Evolutionary conservation across 2,797 vertebrate genomes (phyloP).

Genomic region (Antennarius maculatus): DNA sequence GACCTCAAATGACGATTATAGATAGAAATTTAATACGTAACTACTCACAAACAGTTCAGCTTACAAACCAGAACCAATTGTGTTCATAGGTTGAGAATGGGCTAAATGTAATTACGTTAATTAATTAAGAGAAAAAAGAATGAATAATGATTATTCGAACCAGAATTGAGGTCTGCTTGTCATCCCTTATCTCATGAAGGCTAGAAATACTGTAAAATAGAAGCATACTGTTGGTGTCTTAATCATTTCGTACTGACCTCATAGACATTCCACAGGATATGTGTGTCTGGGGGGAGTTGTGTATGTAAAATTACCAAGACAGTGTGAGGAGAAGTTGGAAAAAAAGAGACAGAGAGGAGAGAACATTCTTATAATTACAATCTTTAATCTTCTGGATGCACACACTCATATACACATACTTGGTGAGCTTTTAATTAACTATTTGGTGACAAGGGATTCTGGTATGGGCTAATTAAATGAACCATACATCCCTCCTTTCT

Average conservation of each 20-base stretch:
- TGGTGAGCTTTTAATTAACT: conserved; percentile 74
- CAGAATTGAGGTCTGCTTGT: no score
- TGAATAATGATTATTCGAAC: no score
- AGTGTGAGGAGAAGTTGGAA: conserved; percentile 34
- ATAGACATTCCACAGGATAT: not conserved
- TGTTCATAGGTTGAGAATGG: no score
- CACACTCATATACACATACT: conserved; percentile 45
- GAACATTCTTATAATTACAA: conserved; percentile 72
- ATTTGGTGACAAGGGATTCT: conserved; percentile 68
- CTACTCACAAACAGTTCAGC: no score
- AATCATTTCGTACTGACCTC: no score
- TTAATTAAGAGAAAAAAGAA: no score
- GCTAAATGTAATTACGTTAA: no score
- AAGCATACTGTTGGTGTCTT: not conserved
- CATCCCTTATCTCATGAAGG: no score
- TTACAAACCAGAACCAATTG: no score
- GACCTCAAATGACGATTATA: no score
- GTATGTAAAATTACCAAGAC: conserved; percentile 36
- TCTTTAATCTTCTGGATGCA: conserved; percentile 75
- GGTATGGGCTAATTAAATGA: conserved; percentile 74
- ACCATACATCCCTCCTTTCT: conserved; percentile 41
- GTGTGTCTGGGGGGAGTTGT: conserved; percentile 10
- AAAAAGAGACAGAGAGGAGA: conserved; percentile 42
- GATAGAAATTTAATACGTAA: no score
- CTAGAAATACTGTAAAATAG: no score